phyloP scores from a whole-genome alignment of 1,140 invertebrate genomes.

The Musca domestica region DNA sequence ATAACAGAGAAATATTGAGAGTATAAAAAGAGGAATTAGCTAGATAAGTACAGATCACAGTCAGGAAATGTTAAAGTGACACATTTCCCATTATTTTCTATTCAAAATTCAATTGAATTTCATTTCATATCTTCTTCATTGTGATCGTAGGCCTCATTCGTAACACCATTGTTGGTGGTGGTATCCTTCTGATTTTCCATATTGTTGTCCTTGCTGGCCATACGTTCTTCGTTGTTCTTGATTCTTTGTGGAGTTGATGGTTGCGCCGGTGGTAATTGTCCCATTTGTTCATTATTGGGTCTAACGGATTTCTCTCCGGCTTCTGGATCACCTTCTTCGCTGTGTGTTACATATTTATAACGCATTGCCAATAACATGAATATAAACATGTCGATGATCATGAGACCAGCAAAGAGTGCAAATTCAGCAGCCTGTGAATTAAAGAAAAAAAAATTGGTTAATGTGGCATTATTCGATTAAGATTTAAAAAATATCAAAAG shows the following conservation, averaged over 20 bases:
- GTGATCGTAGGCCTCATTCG: constrained; percentile 14
- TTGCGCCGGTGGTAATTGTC: background rate
- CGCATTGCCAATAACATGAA: constrained; percentile 72
- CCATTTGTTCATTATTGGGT: constrained; percentile 2
- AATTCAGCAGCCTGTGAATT: constrained; percentile 71
- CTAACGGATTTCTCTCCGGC: background rate
- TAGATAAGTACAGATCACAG: too few species aligned
- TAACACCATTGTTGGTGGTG: constrained; percentile 15
- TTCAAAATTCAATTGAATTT: too few species aligned
- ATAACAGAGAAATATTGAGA: too few species aligned
- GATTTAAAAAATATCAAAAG: too few species aligned
- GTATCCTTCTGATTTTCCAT: too few species aligned
- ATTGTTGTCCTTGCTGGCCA: background rate
- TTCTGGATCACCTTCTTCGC: constrained; percentile 30
- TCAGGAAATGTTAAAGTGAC: too few species aligned
- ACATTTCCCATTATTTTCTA: too few species aligned
- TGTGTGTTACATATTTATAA: constrained; percentile 64
- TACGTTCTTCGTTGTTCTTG: too few species aligned
- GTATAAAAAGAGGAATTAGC: too few species aligned
- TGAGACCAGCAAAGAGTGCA: constrained; percentile 79
- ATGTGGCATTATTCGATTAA: too few species aligned
- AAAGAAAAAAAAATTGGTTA: too few species aligned
- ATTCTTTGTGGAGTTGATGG: background rate
- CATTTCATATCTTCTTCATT: background rate
- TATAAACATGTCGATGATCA: constrained; percentile 78